Evolutionary conservation across 2,888 invertebrate species (phyloP).

Genomic region (Leptothorax acervorum): DNA sequence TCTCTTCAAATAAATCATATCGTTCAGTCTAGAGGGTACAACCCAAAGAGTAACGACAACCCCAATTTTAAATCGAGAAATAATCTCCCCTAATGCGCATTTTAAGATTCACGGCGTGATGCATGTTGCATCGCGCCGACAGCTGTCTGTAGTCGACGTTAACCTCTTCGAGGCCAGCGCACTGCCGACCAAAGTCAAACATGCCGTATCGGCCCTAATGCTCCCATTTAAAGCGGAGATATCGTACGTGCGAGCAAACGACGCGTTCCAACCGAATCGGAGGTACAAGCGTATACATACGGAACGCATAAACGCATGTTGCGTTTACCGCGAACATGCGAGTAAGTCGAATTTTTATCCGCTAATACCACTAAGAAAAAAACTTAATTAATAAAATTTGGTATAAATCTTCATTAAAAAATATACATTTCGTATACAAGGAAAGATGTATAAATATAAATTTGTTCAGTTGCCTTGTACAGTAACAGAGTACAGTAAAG

Average conservation of each 20-base stretch:
- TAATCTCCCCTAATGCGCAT: constrained; percentile 78
- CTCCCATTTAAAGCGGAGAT: constrained; percentile 54
- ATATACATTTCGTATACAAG: not conserved
- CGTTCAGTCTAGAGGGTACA: not conserved
- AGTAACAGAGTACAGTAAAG: not conserved
- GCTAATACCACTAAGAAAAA: not conserved
- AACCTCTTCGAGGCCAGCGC: constrained; percentile 48
- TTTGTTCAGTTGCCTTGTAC: not conserved
- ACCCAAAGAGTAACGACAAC: constrained; percentile 7
- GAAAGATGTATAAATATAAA: constrained; percentile 1
- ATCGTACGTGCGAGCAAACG: constrained; percentile 58
- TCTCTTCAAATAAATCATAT: constrained; percentile 20
- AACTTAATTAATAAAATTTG: not conserved
- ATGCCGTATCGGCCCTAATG: constrained; percentile 45
- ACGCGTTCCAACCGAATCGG: constrained; percentile 42
- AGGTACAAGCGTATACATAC: constrained; percentile 3
- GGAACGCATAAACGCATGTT: constrained; percentile 7
- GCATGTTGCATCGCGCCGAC: constrained; percentile 42
- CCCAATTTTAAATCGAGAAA: constrained; percentile 66
- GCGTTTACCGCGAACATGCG: not conserved
- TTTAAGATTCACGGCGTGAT: constrained; percentile 78
- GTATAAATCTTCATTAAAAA: not conserved
- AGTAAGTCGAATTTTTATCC: not conserved
- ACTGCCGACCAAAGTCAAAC: constrained; percentile 58
- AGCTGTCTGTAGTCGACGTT: constrained; percentile 32